A percentile compares a stretch with the other conserved stretches of the same genome.
Conservation (phyloP, 2,797 vertebrate genomes). For the Sebastes iracundus region DNA sequence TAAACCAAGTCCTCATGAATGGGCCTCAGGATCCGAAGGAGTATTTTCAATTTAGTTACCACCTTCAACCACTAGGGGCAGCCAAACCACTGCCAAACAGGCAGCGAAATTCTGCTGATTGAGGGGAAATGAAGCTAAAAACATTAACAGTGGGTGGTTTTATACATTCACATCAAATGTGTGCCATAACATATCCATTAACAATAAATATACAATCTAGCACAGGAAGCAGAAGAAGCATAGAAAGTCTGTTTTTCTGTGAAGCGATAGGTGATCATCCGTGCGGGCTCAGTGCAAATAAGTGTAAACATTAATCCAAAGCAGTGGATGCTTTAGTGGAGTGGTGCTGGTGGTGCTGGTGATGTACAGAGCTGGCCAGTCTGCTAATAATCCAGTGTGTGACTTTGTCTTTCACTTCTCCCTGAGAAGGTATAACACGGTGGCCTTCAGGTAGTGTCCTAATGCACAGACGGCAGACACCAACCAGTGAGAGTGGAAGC, state of each 20-base stretch:
- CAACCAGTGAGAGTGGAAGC: conserved; percentile 92
- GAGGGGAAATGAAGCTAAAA: not conserved
- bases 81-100: conserved; percentile 4
- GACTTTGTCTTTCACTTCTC: conserved; percentile 87
- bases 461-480: conserved; percentile 86
- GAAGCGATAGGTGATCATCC: conserved; percentile 23
- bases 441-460: conserved; percentile 92
- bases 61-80: conserved; percentile 41
- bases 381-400: conserved; percentile 26
- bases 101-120: conserved; percentile 1
- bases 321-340: conserved; percentile 42
- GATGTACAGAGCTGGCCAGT: conserved; percentile 16
- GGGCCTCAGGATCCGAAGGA: not conserved
- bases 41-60: not conserved
- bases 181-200: conserved; percentile 20
- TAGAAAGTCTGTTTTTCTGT: conserved; percentile 1
- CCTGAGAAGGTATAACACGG: conserved; percentile 90
- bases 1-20: not conserved
- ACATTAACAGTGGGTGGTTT: not conserved
- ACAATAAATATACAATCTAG: conserved; percentile 58
- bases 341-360: conserved; percentile 13
- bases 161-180: conserved; percentile 21
- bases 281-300: conserved; percentile 69
- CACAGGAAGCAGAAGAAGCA: not conserved
- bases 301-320: conserved; percentile 75